These are phyloP conservation scores for Syngnathus floridae DNA, from an alignment of 2,113 vertebrate genomes.

Conservation along the genomic window DNA sequence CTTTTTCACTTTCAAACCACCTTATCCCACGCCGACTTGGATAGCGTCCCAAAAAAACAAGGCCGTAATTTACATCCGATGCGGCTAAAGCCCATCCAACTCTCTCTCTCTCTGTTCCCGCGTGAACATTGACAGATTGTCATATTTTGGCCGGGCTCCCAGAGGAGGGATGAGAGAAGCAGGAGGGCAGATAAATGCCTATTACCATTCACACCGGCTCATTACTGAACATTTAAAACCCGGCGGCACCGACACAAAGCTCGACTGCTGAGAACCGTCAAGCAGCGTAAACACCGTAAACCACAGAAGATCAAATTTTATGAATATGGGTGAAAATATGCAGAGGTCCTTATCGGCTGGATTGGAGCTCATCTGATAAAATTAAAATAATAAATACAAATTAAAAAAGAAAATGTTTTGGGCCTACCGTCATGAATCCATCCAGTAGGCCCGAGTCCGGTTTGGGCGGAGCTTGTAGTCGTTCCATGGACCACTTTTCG, in stretches of 20 bases:
- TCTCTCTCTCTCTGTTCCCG: conserved; percentile 31
- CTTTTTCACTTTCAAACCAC: conserved; percentile 64
- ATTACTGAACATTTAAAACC: conserved; percentile 62
- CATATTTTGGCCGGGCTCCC: conserved; percentile 70
- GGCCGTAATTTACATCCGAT: conserved; percentile 68
- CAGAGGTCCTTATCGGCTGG: neutral
- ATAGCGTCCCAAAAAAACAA: conserved; percentile 58
- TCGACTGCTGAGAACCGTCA: conserved; percentile 22
- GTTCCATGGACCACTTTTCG: conserved; percentile 98
- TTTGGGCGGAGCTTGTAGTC: conserved; percentile 94
- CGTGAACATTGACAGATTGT: conserved; percentile 66
- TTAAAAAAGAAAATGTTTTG: neutral
- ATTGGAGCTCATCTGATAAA: neutral
- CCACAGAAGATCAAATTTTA: neutral
- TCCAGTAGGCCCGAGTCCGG: conserved; percentile 96
- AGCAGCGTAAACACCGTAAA: neutral
- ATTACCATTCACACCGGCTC: conserved; percentile 63
- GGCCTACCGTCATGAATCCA: conserved; percentile 96
- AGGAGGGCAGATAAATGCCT: conserved; percentile 64
- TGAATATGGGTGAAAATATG: neutral
- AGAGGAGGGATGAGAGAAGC: conserved; percentile 59
- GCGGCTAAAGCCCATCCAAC: neutral
- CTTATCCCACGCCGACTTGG: conserved; percentile 56
- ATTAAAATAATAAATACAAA: too few relatives aligned
- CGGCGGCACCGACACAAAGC: conserved; percentile 41